Base-by-base conservation (phyloP, 2,113 vertebrate species). In the Pteruthius melanotis region DNA sequence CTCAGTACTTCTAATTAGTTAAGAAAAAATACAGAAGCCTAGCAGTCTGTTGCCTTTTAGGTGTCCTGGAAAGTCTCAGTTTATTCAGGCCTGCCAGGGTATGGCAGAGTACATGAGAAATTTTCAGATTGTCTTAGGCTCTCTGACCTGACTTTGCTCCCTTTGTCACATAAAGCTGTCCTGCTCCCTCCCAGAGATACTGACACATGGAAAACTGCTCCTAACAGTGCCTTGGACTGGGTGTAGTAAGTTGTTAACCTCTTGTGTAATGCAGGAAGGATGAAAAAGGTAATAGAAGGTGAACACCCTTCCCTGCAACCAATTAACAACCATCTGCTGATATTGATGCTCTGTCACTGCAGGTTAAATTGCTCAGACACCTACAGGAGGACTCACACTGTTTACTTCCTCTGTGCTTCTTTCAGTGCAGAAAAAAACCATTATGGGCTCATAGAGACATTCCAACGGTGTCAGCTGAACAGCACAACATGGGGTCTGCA, bases 261-360 rank as follows among this genome's bases (percentile, higher is more conserved):
- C 82, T 94, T 91, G 31, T 15, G 64, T 87, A 90, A 94, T 45
- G 37, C 69, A 84, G 94, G 83, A 91, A 90, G 83, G 65, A 90
- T 83, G 39, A 91, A 83, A 83, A 94, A 52, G 44, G 20, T 93
- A 54, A 79, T 9, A 63, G 70, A 88, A 72, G 92, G 80, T 75
- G 61, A 93, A 94, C 94, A 93, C 90, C 93, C 85, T 83, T 74
- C 47, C 35, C 56, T 75, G 35, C 39, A 56, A 77, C 59, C 56
- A 60, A 3, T 61, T 64, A 91, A 54, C 71, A 90, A 31, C 21
- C 21, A 33, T 80, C 83, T 57, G 60, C 44, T 74, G 80, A 47
- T 83, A 44, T 0, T 26, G 63, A 85, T 1, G 1, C 3, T 39
- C 27, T 87, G 88, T 81, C 84, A 72, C 27, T 40, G 49, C 35